Conservation (phyloP, 2,113 vertebrate species). For the Melospiza georgiana region DNA sequence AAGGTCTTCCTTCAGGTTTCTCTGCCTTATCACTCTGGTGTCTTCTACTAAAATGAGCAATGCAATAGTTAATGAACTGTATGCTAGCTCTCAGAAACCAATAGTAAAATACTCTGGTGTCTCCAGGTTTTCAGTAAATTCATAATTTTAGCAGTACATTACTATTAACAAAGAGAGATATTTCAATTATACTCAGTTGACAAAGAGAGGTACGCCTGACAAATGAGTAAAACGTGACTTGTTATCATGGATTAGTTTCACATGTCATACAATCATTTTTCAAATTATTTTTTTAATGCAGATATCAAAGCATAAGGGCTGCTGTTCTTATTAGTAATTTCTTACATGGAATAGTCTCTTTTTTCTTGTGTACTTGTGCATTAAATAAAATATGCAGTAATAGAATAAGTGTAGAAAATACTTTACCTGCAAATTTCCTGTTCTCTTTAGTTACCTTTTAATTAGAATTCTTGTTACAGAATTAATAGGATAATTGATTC, state of each 20-base stretch:
- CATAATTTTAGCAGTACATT: neutral
- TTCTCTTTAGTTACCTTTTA: constrained; percentile 27
- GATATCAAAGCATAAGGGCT: neutral
- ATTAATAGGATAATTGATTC: constrained; percentile 42
- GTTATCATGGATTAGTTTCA: neutral
- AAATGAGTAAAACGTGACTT: neutral
- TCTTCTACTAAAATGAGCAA: neutral
- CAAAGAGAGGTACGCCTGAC: neutral
- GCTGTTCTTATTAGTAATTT: neutral
- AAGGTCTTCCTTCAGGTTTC: neutral
- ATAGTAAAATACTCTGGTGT: neutral
- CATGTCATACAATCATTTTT: neutral
- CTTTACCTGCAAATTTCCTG: neutral
- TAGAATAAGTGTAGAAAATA: neutral
- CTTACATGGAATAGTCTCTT: neutral
- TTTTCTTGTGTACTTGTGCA: neutral
- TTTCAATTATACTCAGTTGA: neutral
- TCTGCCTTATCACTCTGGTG: neutral
- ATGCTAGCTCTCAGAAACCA: neutral
- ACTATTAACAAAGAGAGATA: neutral
- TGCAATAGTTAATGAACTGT: neutral
- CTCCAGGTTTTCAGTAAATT: neutral
- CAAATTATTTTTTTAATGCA: neutral
- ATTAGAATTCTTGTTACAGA: constrained; percentile 27
- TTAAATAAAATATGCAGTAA: neutral